Evolutionary conservation across 2,797 vertebrate genomes (phyloP), one percentile per base, ranked within the genome.

Genomic region (Podarcis lilfordi): DNA sequence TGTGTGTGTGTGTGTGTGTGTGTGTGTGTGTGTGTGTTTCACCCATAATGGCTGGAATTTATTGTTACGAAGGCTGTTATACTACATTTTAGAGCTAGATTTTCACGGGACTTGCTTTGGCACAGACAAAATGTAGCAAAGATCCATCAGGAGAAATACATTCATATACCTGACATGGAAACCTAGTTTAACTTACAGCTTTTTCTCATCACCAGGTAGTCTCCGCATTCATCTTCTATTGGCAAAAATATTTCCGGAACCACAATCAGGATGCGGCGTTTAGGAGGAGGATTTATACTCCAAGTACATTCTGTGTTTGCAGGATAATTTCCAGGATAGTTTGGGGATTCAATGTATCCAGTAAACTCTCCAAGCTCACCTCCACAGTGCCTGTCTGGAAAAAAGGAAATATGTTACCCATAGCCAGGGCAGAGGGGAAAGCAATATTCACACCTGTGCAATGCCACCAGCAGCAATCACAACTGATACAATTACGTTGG

Each of bases 151-250:
- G 1, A 92, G 68, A 91, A 50, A 74, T 27, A 55, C 50, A 55
- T 55, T 55, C 50, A 71, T 5, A 35, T 66, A 69, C 0, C 84
- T 3, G 8, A 59, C 64, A n/a, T n/a, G 11, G 61, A 86, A 64
- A 78, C 17, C 50, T 50, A 8, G 32, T 89, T 40, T 85, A 93
- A 98, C 98, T 97, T 95, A 99, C 99, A 97, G 95, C 98, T 99
- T 96, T 99, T 99, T 84, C 99, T 97, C 99, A 99, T 99, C 88
- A 99, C 99, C 94, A 99, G 95, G 95, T 98, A 99, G 96, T 99
- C 99, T 89, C 99, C 99, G 84, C 99, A 99, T 94, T 99, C 99
- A 0, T 99, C 99, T 91, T 99, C 99, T 82, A 99, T 98, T 8
- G 99, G 99, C 85, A 99, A 97, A 94, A 97, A 99, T 96, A 99